Percentiles rank a stretch among this genome's conserved stretches.
These are phyloP conservation scores for Takifugu rubripes DNA, from an alignment of 2,797 vertebrate genomes.

Conservation along the genomic window DNA sequence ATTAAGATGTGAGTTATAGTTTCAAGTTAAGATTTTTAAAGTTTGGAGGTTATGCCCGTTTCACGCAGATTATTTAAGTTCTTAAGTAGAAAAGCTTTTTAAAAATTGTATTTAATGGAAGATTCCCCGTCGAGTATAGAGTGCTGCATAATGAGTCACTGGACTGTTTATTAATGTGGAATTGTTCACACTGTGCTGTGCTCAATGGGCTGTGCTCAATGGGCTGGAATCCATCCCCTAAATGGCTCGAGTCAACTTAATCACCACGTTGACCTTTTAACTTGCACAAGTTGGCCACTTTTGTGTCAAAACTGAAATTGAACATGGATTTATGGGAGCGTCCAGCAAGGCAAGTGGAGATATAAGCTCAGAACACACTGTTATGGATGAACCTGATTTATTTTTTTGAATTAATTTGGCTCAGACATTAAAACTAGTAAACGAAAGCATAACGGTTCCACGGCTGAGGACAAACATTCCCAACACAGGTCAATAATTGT, in stretches of 20 bases:
- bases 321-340: conserved; percentile 33
- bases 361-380: neutral
- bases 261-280: conserved; percentile 75
- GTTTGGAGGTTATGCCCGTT: no score
- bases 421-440: no score
- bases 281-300: conserved; percentile 33
- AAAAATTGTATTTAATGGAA: no score
- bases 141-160: conserved; percentile 38
- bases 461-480: no score
- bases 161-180: conserved; percentile 74
- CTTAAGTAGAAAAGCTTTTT: no score
- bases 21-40: no score
- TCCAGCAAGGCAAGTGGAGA: neutral
- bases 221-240: conserved; percentile 48
- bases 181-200: conserved; percentile 55
- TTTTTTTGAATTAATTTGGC: no score
- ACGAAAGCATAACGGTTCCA: no score
- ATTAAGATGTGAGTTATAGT: neutral
- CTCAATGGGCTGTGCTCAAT: conserved; percentile 67
- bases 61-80: no score
- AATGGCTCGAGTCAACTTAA: conserved; percentile 48
- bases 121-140: neutral
- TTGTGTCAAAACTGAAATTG: conserved; percentile 29
- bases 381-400: no score
- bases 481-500: no score